Evolutionary conservation across 1,140 invertebrate genomes (phyloP).

Genomic region (Cataglyphis hispanica): DNA sequence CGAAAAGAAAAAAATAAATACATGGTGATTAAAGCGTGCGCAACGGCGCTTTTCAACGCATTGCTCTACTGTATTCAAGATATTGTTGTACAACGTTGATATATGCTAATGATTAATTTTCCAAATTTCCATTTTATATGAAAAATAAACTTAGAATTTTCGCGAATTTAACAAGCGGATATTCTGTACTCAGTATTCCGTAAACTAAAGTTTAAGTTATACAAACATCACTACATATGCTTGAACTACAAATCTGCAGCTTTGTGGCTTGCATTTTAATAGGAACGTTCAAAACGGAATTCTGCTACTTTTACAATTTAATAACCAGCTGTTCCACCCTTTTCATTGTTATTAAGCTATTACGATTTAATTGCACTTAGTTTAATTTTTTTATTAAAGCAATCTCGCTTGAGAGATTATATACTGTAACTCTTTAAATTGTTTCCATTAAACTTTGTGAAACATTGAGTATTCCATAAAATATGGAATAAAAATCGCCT

Average conservation of each 20-base stretch:
- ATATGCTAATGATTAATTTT: slow-evolving; percentile 20
- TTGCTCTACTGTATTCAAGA: slow-evolving; percentile 20
- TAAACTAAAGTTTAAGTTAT: not conserved
- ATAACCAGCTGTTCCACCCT: not conserved
- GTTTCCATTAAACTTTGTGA: not conserved
- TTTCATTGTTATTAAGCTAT: not conserved
- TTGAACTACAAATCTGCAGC: not conserved
- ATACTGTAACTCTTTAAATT: not conserved
- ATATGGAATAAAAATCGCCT: not conserved
- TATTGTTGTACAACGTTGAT: slow-evolving; percentile 16
- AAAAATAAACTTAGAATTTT: not conserved
- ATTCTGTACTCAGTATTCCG: not conserved
- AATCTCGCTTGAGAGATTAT: not conserved
- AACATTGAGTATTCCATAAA: not conserved
- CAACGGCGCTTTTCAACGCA: slow-evolving; percentile 22
- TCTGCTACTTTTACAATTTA: not conserved
- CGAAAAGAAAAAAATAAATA: slow-evolving; percentile 44
- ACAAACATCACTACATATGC: slow-evolving; percentile 20
- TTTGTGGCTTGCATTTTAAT: slow-evolving; percentile 11
- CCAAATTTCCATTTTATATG: slow-evolving; percentile 18
- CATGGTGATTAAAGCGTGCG: not conserved
- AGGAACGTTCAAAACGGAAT: not conserved
- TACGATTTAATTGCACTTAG: not conserved
- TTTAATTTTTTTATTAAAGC: not conserved
- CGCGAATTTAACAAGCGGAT: not conserved